Evolutionary conservation across 1,140 invertebrate species (phyloP).

Genomic region (Cherax quadricarinatus): DNA sequence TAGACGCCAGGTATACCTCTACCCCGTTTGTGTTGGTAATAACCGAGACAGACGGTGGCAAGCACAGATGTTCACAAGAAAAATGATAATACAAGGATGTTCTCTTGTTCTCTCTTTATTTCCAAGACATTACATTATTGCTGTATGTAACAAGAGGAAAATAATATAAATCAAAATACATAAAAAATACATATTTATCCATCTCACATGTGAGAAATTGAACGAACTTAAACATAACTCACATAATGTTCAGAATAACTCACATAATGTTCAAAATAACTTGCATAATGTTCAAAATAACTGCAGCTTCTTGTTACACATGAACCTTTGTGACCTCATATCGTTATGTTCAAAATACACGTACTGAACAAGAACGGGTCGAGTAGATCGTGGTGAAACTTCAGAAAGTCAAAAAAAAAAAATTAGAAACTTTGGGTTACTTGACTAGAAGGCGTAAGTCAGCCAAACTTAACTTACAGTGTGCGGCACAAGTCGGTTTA

Average conservation of each 20-base stretch:
- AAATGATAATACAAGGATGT: constrained; percentile 1
- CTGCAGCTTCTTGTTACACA: constrained; percentile 38
- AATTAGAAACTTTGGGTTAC: constrained; percentile 52
- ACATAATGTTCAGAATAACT: constrained; percentile 48
- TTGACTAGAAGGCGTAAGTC: constrained; percentile 67
- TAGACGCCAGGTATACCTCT: no score
- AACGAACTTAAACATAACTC: constrained; percentile 47
- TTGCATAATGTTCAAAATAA: constrained; percentile 45
- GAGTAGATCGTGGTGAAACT: no score
- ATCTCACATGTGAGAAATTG: constrained; percentile 42
- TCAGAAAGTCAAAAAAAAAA: constrained; percentile 13
- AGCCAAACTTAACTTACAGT: constrained; percentile 27
- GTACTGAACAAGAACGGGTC: no score
- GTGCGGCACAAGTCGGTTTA: no score
- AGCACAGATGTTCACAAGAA: no score
- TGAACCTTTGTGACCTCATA: constrained; percentile 60
- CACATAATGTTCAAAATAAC: constrained; percentile 1
- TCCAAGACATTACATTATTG: constrained; percentile 66
- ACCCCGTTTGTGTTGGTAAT: no score
- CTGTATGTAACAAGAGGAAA: constrained; percentile 33
- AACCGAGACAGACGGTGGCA: no score
- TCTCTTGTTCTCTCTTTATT: constrained; percentile 67
- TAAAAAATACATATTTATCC: constrained; percentile 46
- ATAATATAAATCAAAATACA: constrained; percentile 14
- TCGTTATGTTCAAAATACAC: constrained; percentile 4